These are phyloP conservation scores for Protobothrops mucrosquamatus DNA, from an alignment of 2,113 vertebrate genomes.

Conservation along the genomic window DNA sequence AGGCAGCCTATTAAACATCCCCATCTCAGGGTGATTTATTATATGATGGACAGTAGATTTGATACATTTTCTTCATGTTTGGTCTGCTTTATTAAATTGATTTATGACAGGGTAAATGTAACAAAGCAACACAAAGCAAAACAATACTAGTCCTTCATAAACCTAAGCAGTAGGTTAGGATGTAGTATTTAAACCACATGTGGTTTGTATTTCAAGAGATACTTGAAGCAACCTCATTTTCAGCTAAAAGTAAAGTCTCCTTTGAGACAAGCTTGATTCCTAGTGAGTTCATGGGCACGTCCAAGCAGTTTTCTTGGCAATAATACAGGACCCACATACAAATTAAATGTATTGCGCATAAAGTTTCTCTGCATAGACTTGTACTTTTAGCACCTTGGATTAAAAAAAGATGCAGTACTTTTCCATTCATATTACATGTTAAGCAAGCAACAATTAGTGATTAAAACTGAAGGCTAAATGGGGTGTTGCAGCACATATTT, in stretches of 20 bases:
- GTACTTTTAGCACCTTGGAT: background rate
- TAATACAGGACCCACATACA: background rate
- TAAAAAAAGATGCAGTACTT: background rate
- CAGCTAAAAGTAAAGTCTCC: background rate
- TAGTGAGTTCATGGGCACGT: background rate
- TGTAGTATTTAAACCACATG: background rate
- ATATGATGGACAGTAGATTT: constrained; percentile 2
- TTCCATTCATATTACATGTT: background rate
- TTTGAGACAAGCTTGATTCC: background rate
- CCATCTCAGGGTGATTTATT: constrained; percentile 25
- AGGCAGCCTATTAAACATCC: constrained; percentile 11
- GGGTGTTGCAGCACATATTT: constrained; percentile 20
- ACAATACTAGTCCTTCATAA: background rate
- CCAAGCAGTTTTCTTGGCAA: background rate
- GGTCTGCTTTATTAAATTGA: constrained; percentile 24
- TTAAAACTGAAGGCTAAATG: constrained; percentile 9
- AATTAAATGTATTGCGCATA: background rate
- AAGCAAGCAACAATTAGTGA: background rate
- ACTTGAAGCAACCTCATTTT: background rate
- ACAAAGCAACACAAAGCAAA: background rate
- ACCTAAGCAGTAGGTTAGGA: background rate
- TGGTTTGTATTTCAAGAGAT: background rate
- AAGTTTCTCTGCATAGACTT: background rate
- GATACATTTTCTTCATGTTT: background rate
- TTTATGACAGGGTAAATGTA: constrained; percentile 25